Conservation (phyloP, 2,888 invertebrate species). For the Metallyticus violacea region DNA sequence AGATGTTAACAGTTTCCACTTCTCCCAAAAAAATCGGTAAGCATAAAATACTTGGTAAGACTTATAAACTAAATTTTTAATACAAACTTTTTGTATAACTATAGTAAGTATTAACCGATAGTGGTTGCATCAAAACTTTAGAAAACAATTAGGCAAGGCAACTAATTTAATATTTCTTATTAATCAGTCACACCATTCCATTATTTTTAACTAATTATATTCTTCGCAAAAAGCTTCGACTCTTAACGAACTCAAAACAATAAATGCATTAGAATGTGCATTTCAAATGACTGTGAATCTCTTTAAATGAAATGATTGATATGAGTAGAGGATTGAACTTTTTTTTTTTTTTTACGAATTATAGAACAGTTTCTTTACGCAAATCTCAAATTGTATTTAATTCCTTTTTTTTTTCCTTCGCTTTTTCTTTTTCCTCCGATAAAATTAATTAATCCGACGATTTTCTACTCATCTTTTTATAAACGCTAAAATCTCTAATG, state of each 20-base stretch:
- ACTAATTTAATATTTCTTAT: too few species aligned
- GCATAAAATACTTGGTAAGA: too few species aligned
- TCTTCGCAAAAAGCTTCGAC: too few species aligned
- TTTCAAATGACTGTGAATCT: neutral
- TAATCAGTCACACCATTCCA: too few species aligned
- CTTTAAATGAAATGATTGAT: neutral
- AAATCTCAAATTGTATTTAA: neutral
- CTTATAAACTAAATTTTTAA: too few species aligned
- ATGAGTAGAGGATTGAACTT: neutral
- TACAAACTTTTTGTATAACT: too few species aligned
- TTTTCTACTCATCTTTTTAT: neutral
- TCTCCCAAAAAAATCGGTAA: too few species aligned
- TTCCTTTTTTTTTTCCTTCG: neutral
- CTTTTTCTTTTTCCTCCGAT: neutral
- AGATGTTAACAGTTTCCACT: too few species aligned
- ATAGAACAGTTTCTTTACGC: neutral
- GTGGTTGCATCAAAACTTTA: too few species aligned
- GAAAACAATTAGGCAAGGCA: too few species aligned
- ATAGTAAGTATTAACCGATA: too few species aligned
- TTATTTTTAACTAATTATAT: too few species aligned
- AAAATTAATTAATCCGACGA: neutral
- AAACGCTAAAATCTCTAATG: neutral
- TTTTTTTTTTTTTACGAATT: neutral
- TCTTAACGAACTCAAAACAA: neutral
- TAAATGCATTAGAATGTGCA: neutral